phyloP scores from a whole-genome alignment of 2,888 invertebrate genomes.

The Cataglyphis altisquamis region DNA sequence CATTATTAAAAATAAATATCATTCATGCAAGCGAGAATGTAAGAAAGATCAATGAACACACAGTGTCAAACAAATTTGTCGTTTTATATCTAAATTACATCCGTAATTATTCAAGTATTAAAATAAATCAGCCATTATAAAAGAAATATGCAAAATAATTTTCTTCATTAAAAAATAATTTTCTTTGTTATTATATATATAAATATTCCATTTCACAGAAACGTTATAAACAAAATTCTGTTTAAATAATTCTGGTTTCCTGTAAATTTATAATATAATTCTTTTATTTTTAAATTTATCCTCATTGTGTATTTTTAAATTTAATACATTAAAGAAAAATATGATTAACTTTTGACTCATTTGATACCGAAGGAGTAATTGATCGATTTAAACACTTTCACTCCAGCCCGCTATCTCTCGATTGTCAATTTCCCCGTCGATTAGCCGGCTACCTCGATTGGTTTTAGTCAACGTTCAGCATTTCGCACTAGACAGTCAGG shows the following conservation, averaged over 20 bases:
- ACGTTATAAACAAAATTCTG: background rate
- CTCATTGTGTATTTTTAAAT: background rate
- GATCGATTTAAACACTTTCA: background rate
- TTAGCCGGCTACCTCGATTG: slow-evolving; percentile 63
- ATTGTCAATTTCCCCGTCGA: slow-evolving; percentile 56
- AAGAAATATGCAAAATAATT: background rate
- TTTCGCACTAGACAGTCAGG: slow-evolving; percentile 55
- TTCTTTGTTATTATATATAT: background rate
- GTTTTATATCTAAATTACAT: background rate
- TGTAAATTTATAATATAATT: background rate
- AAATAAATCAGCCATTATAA: background rate
- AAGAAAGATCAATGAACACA: slow-evolving; percentile 14
- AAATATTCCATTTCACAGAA: background rate
- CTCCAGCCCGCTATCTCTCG: slow-evolving; percentile 31
- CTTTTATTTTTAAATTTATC: background rate
- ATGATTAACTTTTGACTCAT: background rate
- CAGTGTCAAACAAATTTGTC: background rate
- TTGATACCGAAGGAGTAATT: background rate
- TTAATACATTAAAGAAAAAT: background rate
- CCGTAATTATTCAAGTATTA: background rate
- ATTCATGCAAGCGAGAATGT: background rate
- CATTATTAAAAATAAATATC: background rate
- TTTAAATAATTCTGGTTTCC: background rate
- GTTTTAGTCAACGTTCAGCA: slow-evolving; percentile 61
- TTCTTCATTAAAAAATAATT: background rate